Base-by-base conservation (phyloP, 2,113 vertebrate species). In the Charadrius vociferus region DNA sequence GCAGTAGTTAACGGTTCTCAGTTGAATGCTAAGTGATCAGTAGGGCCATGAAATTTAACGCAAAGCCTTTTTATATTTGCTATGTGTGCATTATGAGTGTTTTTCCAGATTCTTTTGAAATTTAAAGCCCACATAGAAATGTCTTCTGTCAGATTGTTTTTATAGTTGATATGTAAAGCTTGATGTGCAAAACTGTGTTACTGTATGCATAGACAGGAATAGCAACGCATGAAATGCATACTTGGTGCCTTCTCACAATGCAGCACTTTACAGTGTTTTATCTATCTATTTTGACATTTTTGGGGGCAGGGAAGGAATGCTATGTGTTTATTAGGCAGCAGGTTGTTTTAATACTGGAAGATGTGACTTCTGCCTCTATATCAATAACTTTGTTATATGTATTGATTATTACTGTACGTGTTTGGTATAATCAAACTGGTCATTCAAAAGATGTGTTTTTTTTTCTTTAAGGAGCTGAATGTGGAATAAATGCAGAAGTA, bases 401-500 rank as follows among this genome's bases (percentile, higher is more conserved):
- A 5, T 43, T 49, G 4, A 3, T 58, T 79, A 20, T 20, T 20
- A 19, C 14, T 45, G 12, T 52, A 4, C 53, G 10, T 34, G 5
- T 73, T 78, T n/a, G n/a, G 3, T 82, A 1, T 41, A 56, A 80
- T 78, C 29, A 72, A 53, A 58, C 6, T 39, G 3, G 2, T 89
- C 20, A 32, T 58, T 86, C 23, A 43, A 30, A 86, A n/a, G 4
- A 39, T 45, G 49, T 91, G 7, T 74, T 50, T 72, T 45, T 45
- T 86, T 55, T 88, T 81, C n/a, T 95, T 97, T 50, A 97, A 99
- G 99, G 99, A 94, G 99, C 99, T n/a, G 98, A 98, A 73, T 99
- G 99, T 97, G 99, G 99, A 90, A 98, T 98, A 85, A 99, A 99
- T 97, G 99, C 98, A 22, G 99, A 99, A 96, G 99, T 99, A 74